Evolutionary conservation across 2,888 invertebrate species (phyloP), one percentile per base, ranked within the genome.

Genomic region (Embidobia sp.): DNA sequence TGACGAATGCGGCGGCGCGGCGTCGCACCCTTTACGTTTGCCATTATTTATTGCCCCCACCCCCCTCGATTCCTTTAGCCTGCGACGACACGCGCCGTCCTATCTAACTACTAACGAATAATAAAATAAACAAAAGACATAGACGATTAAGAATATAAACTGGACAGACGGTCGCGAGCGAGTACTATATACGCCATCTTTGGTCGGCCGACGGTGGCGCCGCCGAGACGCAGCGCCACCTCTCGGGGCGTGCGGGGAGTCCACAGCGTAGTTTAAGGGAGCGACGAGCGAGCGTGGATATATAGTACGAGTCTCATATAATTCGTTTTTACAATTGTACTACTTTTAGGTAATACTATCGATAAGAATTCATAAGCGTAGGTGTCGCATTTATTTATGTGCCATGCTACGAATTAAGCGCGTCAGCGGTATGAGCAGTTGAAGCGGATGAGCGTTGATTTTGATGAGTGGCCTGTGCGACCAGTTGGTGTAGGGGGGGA

Each of bases 251-350:
- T n/a, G n/a, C n/a, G n/a, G n/a, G n/a, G n/a, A n/a, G n/a, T 1
- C 10, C 13, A 13, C 15, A 72, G 64, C 49, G 49, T 64, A 63
- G 74, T 22, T 67, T 63, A 70, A 76, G 74, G 48, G 22, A 22
- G 67, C 35, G 72, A 49, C 72, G 72, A 64, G 64, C 63, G 53
- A 70, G 64, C 73, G 73, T 57, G 69, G 69, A 70, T 73, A 76
- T 79, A 72, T 80, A 79, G 81, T 82, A 80, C 82, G 76, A 81
- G 75, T 80, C 84, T 87, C 87, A 85, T 85, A 84, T 81, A 85
- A 82, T 69, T 88, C 82, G 84, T 88, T 86, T 87, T 88, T 85
- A 88, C 84, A 83, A 84, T 84, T 85, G 85, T 87, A 87, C 85
- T 87, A 87, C 83, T 87, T 85, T 82, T 86, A 86, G 84, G 81